A percentile compares a stretch with the other conserved stretches of the same genome.
These are phyloP conservation scores for Dunckerocampus dactyliophorus DNA, from an alignment of 2,113 vertebrate genomes.

Conservation along the genomic window DNA sequence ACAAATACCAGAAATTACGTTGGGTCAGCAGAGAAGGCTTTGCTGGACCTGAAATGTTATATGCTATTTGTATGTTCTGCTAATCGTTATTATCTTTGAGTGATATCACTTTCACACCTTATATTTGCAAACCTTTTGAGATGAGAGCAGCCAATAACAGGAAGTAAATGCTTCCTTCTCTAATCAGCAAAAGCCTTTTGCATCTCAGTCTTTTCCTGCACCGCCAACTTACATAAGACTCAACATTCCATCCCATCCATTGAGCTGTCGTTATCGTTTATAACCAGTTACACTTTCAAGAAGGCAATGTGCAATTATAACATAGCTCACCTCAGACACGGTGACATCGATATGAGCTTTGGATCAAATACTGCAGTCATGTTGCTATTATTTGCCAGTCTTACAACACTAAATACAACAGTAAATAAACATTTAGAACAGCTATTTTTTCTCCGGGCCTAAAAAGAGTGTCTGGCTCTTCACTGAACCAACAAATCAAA, in stretches of 20 bases:
- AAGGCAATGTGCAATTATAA: neutral
- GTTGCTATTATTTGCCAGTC: too few relatives aligned
- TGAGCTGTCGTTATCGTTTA: neutral
- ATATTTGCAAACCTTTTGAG: neutral
- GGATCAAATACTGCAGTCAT: too few relatives aligned
- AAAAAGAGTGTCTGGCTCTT: conserved; percentile 3
- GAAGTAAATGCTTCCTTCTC: neutral
- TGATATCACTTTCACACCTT: neutral
- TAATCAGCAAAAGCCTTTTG: neutral
- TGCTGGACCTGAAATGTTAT: too few relatives aligned
- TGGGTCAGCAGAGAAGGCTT: too few relatives aligned
- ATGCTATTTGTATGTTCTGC: neutral
- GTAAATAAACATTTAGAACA: neutral
- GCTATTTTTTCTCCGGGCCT: neutral
- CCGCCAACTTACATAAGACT: neutral
- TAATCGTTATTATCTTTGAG: neutral
- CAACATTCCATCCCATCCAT: neutral
- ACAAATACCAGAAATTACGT: neutral
- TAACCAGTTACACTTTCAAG: neutral
- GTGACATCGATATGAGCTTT: too few relatives aligned
- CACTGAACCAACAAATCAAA: conserved; percentile 31
- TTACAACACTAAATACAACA: neutral
- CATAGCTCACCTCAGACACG: neutral
- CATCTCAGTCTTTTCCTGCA: neutral
- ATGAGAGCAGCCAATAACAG: neutral